A percentile compares a stretch with the other conserved stretches of the same genome.
Conservation (phyloP, 2,113 vertebrate species). For the Beaufortia kweichowensis region DNA sequence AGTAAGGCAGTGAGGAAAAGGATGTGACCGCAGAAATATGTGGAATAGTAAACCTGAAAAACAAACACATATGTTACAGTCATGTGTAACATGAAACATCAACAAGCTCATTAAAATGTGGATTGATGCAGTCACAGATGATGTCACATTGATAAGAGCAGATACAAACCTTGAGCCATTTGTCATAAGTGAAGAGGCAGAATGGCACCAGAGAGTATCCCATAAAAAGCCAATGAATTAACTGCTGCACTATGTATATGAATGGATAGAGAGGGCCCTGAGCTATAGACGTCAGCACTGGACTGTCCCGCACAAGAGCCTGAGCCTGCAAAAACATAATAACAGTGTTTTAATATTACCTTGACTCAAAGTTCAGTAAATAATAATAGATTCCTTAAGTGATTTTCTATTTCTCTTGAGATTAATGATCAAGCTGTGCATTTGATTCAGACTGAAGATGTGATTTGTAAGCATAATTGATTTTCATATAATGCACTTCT, state of each 20-base stretch:
- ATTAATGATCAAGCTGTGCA: conserved; percentile 1
- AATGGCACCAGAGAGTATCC: conserved; percentile 92
- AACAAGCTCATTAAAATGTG: no score
- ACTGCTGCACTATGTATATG: conserved; percentile 85
- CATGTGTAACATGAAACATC: no score
- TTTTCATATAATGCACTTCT: no score
- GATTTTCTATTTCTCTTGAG: conserved; percentile 17
- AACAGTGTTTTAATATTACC: conserved; percentile 3
- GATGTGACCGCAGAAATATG: conserved; percentile 90
- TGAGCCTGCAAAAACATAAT: conserved; percentile 69
- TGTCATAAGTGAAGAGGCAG: conserved; percentile 94
- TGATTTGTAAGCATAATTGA: not conserved
- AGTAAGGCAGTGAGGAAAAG: conserved; percentile 81
- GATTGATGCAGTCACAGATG: not conserved
- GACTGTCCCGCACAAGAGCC: conserved; percentile 82
- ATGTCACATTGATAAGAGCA: not conserved
- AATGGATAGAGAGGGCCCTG: conserved; percentile 79
- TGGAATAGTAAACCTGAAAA: conserved; percentile 86
- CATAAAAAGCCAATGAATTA: conserved; percentile 94
- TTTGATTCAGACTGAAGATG: conserved; percentile 1
- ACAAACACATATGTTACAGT: conserved; percentile 40
- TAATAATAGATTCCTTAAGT: not conserved
- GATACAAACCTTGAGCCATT: conserved; percentile 87
- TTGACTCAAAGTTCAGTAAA: conserved; percentile 10
- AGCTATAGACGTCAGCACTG: conserved; percentile 72